Percentiles rank a stretch among this genome's conserved stretches.
Evolutionary conservation across 2,113 vertebrate genomes (phyloP).

Genomic region (Todiramphus saurophagus): DNA sequence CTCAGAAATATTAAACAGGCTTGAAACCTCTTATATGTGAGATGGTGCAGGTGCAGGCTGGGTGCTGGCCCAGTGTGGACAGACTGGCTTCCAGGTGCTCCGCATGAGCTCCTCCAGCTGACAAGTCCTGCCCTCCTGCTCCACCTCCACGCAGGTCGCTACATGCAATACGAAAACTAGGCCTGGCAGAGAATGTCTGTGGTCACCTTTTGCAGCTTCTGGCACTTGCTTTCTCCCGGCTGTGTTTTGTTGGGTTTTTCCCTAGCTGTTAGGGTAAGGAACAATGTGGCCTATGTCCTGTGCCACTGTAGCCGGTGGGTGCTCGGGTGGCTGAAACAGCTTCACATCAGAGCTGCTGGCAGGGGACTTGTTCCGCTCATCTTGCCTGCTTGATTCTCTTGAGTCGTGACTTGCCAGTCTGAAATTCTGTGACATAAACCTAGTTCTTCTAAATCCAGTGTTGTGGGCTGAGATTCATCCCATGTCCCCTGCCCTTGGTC

Average conservation of each 20-base stretch:
- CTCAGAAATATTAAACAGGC: not conserved
- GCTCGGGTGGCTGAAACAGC: not conserved
- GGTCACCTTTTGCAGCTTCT: not conserved
- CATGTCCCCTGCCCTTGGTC: not conserved
- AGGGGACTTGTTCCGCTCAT: not conserved
- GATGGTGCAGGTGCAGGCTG: not conserved
- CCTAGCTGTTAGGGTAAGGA: not conserved
- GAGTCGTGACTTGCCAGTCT: not conserved
- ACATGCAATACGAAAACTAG: not conserved
- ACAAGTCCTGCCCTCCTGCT: not conserved
- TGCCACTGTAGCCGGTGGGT: not conserved
- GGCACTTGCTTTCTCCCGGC: not conserved
- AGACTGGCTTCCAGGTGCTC: not conserved
- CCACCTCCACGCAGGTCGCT: not conserved
- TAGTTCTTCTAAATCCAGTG: not conserved
- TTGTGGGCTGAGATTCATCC: not conserved
- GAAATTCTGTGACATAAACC: not conserved
- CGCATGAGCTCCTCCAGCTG: not conserved
- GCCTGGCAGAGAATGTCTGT: not conserved
- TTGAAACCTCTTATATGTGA: not conserved
- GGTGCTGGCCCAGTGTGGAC: not conserved
- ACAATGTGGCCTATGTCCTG: fast-evolving
- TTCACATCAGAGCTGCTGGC: not conserved
- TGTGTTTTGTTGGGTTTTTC: not conserved
- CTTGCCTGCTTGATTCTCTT: not conserved